Evolutionary conservation across 2,888 invertebrate genomes (phyloP).

Genomic region (Physocephala rufipes): DNA sequence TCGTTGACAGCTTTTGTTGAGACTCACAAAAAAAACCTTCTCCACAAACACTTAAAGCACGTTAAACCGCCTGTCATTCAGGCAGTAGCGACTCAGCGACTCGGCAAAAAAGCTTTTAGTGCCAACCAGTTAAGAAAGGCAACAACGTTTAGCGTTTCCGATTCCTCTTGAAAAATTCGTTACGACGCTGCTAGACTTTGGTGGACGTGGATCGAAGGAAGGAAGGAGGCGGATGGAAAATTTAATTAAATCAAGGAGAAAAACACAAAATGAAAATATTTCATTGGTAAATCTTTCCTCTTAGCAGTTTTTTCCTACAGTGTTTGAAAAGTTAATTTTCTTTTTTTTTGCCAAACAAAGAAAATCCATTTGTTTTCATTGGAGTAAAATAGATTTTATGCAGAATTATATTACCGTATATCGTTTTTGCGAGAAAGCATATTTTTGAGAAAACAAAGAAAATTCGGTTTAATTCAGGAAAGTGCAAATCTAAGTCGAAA

Average conservation of each 20-base stretch:
- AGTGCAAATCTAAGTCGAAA: too few relatives aligned
- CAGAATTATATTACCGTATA: too few relatives aligned
- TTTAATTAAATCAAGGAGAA: conserved; percentile 25
- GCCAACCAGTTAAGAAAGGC: conserved; percentile 21
- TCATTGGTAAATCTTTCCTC: conserved; percentile 4
- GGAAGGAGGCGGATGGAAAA: conserved; percentile 8
- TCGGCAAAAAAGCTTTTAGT: conserved; percentile 23
- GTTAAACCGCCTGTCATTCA: background rate
- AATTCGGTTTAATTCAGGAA: too few relatives aligned
- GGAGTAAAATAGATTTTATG: too few relatives aligned
- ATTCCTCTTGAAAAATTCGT: conserved; percentile 3
- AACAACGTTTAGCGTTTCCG: background rate
- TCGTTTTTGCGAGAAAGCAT: too few relatives aligned
- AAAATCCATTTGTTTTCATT: too few relatives aligned
- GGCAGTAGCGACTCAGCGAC: background rate
- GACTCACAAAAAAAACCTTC: conserved; percentile 12
- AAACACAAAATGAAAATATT: background rate
- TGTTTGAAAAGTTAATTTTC: background rate
- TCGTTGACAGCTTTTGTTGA: conserved; percentile 13
- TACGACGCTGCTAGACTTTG: too few relatives aligned
- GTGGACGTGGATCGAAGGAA: too few relatives aligned
- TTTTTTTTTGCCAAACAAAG: too few relatives aligned
- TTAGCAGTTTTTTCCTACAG: background rate
- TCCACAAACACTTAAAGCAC: conserved; percentile 2
- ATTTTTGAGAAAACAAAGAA: too few relatives aligned